Evolutionary conservation across 2,888 invertebrate genomes (phyloP).

Genomic region (Thumatha senex): DNA sequence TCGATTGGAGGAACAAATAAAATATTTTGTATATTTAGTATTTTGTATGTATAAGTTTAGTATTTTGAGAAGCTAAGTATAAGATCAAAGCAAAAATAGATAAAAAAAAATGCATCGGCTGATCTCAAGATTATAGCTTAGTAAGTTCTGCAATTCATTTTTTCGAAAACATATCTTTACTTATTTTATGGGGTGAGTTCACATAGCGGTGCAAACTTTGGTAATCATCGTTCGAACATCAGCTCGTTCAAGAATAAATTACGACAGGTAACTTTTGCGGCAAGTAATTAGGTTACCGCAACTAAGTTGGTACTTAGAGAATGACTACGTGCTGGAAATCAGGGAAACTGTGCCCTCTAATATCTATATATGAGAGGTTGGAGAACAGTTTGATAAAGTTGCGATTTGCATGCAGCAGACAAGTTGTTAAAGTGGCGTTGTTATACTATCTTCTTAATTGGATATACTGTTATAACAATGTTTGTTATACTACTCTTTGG

Average conservation of each 20-base stretch:
- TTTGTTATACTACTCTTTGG: background rate
- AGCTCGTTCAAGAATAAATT: constrained; percentile 68
- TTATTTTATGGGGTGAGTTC: constrained; percentile 28
- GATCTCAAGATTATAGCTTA: too few species aligned
- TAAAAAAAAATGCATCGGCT: too few species aligned
- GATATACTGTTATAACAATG: background rate
- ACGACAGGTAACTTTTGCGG: constrained; percentile 51
- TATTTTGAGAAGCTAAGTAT: too few species aligned
- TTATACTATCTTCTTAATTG: constrained; percentile 5
- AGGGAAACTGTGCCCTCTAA: constrained; percentile 20
- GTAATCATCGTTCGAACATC: constrained; percentile 63
- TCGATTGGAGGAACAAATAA: too few species aligned
- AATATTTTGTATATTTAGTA: too few species aligned
- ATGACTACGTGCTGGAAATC: constrained; percentile 31
- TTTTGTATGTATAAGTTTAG: too few species aligned
- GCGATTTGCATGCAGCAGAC: constrained; percentile 13
- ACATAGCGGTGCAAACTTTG: constrained; percentile 51
- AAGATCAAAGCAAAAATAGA: too few species aligned
- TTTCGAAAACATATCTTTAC: constrained; percentile 7
- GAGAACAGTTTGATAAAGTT: constrained; percentile 16
- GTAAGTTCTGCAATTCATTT: too few species aligned
- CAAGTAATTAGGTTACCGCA: constrained; percentile 62
- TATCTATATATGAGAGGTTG: constrained; percentile 18
- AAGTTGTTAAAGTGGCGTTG: constrained; percentile 2
- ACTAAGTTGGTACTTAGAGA: constrained; percentile 40